phyloP scores from a whole-genome alignment of 2,888 invertebrate species.

The Drosophila flavopinicola region DNA sequence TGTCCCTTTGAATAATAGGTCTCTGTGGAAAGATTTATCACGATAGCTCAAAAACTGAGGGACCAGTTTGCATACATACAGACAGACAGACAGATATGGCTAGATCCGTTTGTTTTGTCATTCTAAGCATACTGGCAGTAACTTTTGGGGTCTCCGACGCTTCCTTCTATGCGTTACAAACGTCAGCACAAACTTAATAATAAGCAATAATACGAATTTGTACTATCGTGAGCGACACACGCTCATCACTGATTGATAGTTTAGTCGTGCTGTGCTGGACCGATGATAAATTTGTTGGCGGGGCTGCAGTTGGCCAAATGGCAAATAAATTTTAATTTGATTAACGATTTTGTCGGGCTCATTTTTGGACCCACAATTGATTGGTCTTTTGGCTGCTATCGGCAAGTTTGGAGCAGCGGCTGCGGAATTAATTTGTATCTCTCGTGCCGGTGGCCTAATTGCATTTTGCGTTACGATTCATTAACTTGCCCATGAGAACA shows the following conservation, averaged over 20 bases:
- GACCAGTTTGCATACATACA: no score
- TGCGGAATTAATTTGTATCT: conserved; percentile 60
- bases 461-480: conserved; percentile 44
- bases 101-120: no score
- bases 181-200: no score
- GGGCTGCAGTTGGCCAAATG: conserved; percentile 36
- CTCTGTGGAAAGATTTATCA: no score
- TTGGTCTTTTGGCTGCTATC: conserved; percentile 23
- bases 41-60: no score
- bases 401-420: conserved; percentile 14
- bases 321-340: conserved; percentile 73
- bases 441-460: conserved; percentile 28
- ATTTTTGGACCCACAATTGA: conserved; percentile 53
- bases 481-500: conserved; percentile 37
- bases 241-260: conserved; percentile 21
- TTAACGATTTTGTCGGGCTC: conserved; percentile 60
- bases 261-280: conserved; percentile 8
- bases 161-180: no score
- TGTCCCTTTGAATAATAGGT: no score
- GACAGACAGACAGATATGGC: no score
- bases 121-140: no score
- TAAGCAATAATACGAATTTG: no score
- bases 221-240: background rate
- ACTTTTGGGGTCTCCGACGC: no score
- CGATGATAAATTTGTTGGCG: conserved; percentile 56